phyloP scores from a whole-genome alignment of 2,113 vertebrate genomes.

The Mus pahari region DNA sequence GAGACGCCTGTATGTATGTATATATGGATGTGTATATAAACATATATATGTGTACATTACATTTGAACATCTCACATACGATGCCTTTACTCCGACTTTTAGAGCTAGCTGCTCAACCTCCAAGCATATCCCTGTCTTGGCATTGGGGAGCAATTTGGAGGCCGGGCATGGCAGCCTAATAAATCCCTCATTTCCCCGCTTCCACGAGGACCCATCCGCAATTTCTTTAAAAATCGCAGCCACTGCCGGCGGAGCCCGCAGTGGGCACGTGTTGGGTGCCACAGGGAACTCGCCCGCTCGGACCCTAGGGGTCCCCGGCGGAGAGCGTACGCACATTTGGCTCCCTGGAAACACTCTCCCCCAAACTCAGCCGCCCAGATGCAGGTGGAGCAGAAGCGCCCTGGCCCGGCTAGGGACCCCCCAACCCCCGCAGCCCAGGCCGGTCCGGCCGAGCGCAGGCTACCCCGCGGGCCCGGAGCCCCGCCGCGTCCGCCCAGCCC shows the following conservation, averaged over 20 bases:
- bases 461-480: neutral
- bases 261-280: neutral
- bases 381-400: neutral
- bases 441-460: neutral
- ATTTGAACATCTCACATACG: neutral
- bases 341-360: neutral
- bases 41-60: neutral
- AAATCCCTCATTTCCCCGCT: neutral
- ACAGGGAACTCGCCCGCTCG: neutral
- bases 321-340: neutral
- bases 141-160: neutral
- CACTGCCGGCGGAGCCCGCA: neutral
- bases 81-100: neutral
- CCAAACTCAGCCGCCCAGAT: neutral
- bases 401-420: neutral
- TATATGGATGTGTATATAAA: neutral
- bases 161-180: neutral
- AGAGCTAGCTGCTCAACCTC: neutral
- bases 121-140: neutral
- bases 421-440: neutral
- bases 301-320: neutral
- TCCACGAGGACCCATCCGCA: neutral
- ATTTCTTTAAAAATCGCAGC: neutral
- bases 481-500: conserved; percentile 17
- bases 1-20: neutral